These are phyloP conservation scores for Sinocyclocheilus grahami DNA, from an alignment of 2,113 vertebrate genomes.

Conservation along the genomic window DNA sequence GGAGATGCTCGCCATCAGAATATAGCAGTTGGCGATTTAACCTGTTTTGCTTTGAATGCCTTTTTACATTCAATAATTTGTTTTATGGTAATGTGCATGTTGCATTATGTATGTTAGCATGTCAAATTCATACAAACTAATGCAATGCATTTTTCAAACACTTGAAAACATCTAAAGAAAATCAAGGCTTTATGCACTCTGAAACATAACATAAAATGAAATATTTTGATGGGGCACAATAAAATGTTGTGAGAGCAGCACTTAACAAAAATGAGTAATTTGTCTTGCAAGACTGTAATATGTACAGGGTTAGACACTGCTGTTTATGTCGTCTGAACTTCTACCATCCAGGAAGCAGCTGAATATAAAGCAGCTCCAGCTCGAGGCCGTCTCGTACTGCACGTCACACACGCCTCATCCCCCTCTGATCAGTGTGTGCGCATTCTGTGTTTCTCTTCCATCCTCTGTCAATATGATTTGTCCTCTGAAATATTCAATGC, in stretches of 20 bases:
- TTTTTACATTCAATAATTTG: not conserved
- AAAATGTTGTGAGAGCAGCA: not conserved
- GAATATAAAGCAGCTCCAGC: not conserved
- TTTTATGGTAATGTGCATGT: not conserved
- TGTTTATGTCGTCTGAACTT: not conserved
- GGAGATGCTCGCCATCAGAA: too few relatives aligned
- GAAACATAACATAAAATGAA: not conserved
- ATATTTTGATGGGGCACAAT: not conserved
- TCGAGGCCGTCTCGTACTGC: not conserved
- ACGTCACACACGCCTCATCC: not conserved
- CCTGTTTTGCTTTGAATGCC: not conserved
- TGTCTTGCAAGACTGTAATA: not conserved
- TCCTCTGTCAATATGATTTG: conserved; percentile 15
- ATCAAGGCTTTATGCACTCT: not conserved
- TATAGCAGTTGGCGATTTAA: not conserved
- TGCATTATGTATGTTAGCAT: not conserved
- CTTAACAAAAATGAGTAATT: not conserved
- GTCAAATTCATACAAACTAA: not conserved
- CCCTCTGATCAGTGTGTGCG: not conserved
- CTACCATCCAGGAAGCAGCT: not conserved
- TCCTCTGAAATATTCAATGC: conserved; percentile 14
- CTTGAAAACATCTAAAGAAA: not conserved
- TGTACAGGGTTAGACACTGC: not conserved
- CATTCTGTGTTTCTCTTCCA: not conserved
- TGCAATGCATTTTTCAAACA: not conserved